Conservation (phyloP, 2,888 invertebrate genomes). For the Falcaria lacertinaria region DNA sequence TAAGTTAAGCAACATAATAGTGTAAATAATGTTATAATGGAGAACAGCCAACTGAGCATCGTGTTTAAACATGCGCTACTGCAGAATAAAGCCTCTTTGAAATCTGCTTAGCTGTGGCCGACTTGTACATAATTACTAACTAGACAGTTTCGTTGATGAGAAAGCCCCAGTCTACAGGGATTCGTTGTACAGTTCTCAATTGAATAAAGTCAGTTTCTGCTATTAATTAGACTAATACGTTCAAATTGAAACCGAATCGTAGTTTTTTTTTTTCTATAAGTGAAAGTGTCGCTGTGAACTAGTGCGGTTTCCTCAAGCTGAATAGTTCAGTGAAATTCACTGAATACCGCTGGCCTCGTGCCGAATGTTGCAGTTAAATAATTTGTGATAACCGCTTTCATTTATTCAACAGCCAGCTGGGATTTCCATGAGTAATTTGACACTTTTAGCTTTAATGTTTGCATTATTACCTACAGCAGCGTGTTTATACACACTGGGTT, state of each 20-base stretch:
- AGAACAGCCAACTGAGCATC: not conserved
- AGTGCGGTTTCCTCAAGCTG: constrained; percentile 69
- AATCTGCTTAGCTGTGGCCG: not conserved
- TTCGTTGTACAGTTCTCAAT: not conserved
- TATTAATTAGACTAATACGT: constrained; percentile 25
- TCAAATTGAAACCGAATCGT: constrained; percentile 26
- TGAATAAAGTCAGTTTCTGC: constrained; percentile 13
- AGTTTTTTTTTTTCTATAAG: constrained; percentile 35
- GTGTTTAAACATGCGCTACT: not conserved
- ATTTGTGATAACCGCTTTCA: constrained; percentile 71
- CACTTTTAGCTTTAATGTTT: constrained; percentile 31
- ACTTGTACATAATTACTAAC: not conserved
- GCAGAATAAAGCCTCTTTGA: not conserved
- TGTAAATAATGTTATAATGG: not conserved
- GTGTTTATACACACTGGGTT: constrained; percentile 11
- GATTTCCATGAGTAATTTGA: constrained; percentile 50
- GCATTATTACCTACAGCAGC: constrained; percentile 13
- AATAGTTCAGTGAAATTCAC: constrained; percentile 69
- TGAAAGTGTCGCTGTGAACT: constrained; percentile 54
- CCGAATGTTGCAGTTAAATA: constrained; percentile 73
- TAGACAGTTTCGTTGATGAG: not conserved
- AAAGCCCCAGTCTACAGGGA: not conserved
- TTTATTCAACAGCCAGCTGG: constrained; percentile 61
- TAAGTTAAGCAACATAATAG: too few species aligned
- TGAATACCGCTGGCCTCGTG: constrained; percentile 65